phyloP scores from a whole-genome alignment of 2,797 vertebrate species.

The Thripadectes ignobilis region DNA sequence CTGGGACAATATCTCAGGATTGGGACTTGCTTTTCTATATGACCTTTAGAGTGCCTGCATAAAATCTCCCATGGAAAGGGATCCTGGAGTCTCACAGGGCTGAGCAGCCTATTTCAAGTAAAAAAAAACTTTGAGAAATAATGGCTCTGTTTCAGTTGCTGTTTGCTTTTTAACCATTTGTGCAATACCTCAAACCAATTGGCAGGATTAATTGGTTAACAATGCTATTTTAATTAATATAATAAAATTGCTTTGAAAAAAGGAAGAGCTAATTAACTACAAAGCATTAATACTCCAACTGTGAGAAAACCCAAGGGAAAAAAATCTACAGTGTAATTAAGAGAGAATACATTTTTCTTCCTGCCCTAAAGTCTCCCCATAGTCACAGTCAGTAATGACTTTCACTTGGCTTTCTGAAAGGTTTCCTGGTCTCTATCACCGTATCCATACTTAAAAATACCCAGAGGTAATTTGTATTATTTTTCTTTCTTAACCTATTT shows the following conservation, averaged over 20 bases:
- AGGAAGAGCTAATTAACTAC: constrained; percentile 42
- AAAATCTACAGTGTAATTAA: constrained; percentile 52
- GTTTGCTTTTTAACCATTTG: constrained; percentile 48
- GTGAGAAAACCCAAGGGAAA: constrained; percentile 12
- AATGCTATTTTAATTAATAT: constrained; percentile 39
- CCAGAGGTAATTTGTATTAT: background rate
- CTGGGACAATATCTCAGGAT: background rate
- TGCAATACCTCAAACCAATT: background rate
- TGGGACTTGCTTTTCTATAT: background rate
- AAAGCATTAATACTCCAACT: background rate
- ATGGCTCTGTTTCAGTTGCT: background rate
- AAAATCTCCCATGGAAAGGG: background rate
- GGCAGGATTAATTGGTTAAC: constrained; percentile 10
- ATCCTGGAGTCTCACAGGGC: background rate
- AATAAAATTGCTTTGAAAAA: background rate
- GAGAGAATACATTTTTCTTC: constrained; percentile 1
- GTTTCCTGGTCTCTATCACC: background rate
- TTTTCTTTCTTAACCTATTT: background rate
- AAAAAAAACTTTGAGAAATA: background rate
- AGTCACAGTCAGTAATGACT: constrained; percentile 6
- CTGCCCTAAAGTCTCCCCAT: background rate
- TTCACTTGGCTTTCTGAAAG: constrained; percentile 9
- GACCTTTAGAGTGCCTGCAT: background rate
- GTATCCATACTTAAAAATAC: background rate
- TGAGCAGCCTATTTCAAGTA: background rate